Evolutionary conservation across 2,888 invertebrate species (phyloP), one percentile per base, ranked within the genome.

Genomic region (Acleris sparsana): DNA sequence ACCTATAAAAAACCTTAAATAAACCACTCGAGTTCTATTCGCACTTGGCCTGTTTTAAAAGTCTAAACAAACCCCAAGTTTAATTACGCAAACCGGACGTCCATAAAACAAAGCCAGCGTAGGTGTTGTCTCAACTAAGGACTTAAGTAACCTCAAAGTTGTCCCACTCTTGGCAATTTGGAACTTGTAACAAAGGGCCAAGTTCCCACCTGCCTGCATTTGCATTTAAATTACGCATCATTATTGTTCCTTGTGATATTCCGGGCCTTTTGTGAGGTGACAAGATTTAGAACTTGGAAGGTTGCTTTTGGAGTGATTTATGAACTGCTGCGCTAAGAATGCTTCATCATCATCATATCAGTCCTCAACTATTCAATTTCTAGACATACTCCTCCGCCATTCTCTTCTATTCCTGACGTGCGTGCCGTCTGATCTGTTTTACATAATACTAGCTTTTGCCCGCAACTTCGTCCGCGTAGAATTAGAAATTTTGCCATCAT

Each of bases 211-310:
- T 64, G 64, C 59, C 63, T 43, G 53, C 53, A 64, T 64, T 64
- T 64, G 64, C 64, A 64, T 64, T 60, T 64, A 64, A 64, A 64
- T 64, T 64, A 64, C 60, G 53, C 60, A 60, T 64, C 64, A 64
- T 64, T 64, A 64, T 64, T 64, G 64, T 64, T 64, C 55, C 64
- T 51, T 44, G 64, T 55, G 55, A 60, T 51, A 64, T 55, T 64
- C 59, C 3, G 64, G 49, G 59, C n/a, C 63, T 57, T 63, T 64
- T 64, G 33, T 18, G 20, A 33, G 53, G 53, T 64, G 60, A 60
- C 49, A 58, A 64, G 63, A 53, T 64, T 59, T 48, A 53, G 53
- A 53, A 64, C 46, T 63, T 53, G 5, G 16, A 25, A 59, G 59
- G 13, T 49, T 18, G 20, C 3, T 53, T 43, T 43, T 39, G 17